phyloP scores from a whole-genome alignment of 1,140 invertebrate species.

The Protaetia brevitarsis region DNA sequence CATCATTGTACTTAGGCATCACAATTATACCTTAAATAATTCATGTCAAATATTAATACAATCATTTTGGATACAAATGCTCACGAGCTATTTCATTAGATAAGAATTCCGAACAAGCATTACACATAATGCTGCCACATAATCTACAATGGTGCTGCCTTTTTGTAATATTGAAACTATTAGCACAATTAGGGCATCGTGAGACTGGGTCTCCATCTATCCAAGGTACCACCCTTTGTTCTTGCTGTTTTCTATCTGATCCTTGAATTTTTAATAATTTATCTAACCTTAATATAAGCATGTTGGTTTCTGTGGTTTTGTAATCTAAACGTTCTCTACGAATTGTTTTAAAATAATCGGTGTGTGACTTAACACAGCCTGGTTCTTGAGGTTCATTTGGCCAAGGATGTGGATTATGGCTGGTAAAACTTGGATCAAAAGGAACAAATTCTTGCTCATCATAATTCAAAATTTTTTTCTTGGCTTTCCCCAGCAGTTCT shows the following conservation, averaged over 20 bases:
- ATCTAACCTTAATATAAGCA: conserved; percentile 89
- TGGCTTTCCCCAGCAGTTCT: conserved; percentile 85
- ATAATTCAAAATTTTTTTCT: conserved; percentile 81
- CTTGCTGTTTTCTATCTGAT: conserved; percentile 77
- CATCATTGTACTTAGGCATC: conserved; percentile 36
- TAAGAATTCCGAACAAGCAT: conserved; percentile 89
- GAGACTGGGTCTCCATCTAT: conserved; percentile 86
- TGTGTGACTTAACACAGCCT: conserved; percentile 66
- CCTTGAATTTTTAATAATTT: conserved; percentile 87
- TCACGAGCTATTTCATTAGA: conserved; percentile 79
- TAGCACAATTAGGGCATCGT: conserved; percentile 87
- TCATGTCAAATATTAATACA: not conserved
- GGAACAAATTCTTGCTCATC: conserved; percentile 64
- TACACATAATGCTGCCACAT: conserved; percentile 94
- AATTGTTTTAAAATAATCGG: conserved; percentile 75
- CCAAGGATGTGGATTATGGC: conserved; percentile 39
- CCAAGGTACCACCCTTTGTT: conserved; percentile 84
- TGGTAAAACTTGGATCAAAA: conserved; percentile 51
- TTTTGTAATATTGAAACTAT: conserved; percentile 80
- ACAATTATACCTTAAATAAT: conserved; percentile 39
- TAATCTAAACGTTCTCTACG: conserved; percentile 67
- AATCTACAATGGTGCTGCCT: conserved; percentile 95
- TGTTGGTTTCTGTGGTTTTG: conserved; percentile 93
- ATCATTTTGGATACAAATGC: conserved; percentile 42
- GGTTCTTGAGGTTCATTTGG: conserved; percentile 61